Evolutionary conservation across 2,113 vertebrate species (phyloP).

Genomic region (Datnioides undecimradiatus): DNA sequence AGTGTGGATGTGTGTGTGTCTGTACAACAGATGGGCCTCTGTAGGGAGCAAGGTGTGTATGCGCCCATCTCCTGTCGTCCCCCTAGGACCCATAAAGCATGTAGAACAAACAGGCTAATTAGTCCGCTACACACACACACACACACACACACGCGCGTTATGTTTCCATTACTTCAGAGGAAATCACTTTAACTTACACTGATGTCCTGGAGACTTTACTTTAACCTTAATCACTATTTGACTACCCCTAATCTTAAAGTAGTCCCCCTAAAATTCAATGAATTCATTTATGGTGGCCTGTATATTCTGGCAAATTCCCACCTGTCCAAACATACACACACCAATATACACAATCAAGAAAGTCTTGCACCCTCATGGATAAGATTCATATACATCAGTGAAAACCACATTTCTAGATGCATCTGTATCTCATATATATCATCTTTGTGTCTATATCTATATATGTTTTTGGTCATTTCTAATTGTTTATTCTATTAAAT

Average conservation of each 20-base stretch:
- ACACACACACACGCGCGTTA: neutral
- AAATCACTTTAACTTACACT: too few species aligned
- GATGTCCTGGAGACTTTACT: too few species aligned
- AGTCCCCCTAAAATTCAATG: too few species aligned
- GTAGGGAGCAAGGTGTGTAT: conserved; percentile 76
- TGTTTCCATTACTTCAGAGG: too few species aligned
- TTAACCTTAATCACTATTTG: too few species aligned
- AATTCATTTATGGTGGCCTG: too few species aligned
- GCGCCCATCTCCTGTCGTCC: conserved; percentile 73
- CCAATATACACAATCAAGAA: conserved; percentile 9
- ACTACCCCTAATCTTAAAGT: too few species aligned
- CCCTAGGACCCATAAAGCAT: conserved; percentile 79
- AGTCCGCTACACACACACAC: conserved; percentile 26
- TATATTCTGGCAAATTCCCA: too few species aligned
- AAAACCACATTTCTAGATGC: neutral
- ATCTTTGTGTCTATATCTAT: too few species aligned
- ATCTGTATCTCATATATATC: too few species aligned
- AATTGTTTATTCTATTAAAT: neutral
- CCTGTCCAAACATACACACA: neutral
- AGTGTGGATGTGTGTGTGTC: conserved; percentile 27
- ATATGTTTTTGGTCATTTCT: neutral
- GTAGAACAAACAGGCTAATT: conserved; percentile 85
- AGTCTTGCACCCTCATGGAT: neutral
- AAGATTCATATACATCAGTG: conserved; percentile 6
- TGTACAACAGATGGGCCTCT: conserved; percentile 79